A percentile compares a stretch with the other conserved stretches of the same genome.
These are phyloP conservation scores for Hydrozoanthus tunicans DNA, from an alignment of 64 coral and sea anemone species.

Conservation along the genomic window DNA sequence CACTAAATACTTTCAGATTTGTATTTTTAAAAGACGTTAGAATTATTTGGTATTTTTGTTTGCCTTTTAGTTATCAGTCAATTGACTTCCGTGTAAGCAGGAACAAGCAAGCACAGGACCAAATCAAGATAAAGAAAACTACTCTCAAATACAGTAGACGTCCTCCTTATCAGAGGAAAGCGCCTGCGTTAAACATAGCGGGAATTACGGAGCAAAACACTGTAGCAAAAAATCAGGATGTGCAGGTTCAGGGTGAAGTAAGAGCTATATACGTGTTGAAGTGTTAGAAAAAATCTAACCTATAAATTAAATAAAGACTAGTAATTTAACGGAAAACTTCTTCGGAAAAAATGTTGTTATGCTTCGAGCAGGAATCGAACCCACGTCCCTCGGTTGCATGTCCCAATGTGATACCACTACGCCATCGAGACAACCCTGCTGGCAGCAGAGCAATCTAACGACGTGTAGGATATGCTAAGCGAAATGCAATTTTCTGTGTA, in stretches of 20 bases:
- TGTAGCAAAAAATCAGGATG: background rate
- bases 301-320: no score
- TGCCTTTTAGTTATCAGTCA: constrained; percentile 25
- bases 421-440: no score
- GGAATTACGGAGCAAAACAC: background rate
- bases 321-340: no score
- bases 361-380: no score
- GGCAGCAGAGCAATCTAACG: no score
- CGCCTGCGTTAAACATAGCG: background rate
- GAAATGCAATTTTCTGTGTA: no score
- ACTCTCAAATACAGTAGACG: background rate
- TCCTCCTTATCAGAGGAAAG: constrained; percentile 18
- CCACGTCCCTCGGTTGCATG: no score
- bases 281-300: background rate
- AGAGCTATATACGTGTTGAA: background rate
- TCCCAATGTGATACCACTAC: no score
- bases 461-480: no score
- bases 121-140: constrained; percentile 46
- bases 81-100: constrained; percentile 43
- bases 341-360: no score
- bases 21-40: background rate
- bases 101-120: constrained; percentile 45
- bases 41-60: background rate
- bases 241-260: background rate
- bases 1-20: no score